Base-by-base conservation (phyloP, 2,797 vertebrate species). In the Sus cebifrons region DNA sequence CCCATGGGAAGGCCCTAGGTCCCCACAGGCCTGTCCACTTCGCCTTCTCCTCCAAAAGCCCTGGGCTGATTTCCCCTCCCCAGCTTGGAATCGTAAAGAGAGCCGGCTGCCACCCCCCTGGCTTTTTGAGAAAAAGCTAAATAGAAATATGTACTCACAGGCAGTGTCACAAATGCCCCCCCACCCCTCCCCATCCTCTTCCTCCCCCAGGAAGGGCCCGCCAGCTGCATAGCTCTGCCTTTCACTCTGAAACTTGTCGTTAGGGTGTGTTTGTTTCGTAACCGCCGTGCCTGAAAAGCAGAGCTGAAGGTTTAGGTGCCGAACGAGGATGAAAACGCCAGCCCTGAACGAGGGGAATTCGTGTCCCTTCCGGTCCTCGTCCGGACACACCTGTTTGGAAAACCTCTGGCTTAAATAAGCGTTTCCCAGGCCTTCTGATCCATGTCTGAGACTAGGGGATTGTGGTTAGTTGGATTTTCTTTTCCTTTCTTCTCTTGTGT, bases 391-490 rank as follows among this genome's bases (percentile, higher is more conserved):
- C 79, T 40, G 20, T 84, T 44, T 5, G 0, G 75, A 92, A 95
- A 85, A 36, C 36, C 36, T 36, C 36, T 36, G 36, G 36, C 36
- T 36, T 36, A 36, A 36, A 36, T 36, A 36, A 36, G 36, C 65
- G 4, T 88, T 96, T 96, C 85, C 75, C 65, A 77, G 49, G 81
- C 65, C 88, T 58, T 78, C 21, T n/a, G 21, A 71, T 83, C 93
- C 74, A 16, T 75, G 75, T 75, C 92, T 97, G 94, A 96, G 94
- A 92, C 97, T 84, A 89, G 83, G n/a, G 65, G 89, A 25, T 93
- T 27, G 0, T 11, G 15, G 25, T 27, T 56, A 29, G 71, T 3
- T 12, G 62, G 44, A 11, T 23, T 40, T 62, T 65, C 29, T 78
- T 25, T 85, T 13, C 36, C 36, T 5, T 29, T 27, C 27, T 65